Conservation (phyloP, 2,888 invertebrate genomes). For the Aplocera efformata region DNA sequence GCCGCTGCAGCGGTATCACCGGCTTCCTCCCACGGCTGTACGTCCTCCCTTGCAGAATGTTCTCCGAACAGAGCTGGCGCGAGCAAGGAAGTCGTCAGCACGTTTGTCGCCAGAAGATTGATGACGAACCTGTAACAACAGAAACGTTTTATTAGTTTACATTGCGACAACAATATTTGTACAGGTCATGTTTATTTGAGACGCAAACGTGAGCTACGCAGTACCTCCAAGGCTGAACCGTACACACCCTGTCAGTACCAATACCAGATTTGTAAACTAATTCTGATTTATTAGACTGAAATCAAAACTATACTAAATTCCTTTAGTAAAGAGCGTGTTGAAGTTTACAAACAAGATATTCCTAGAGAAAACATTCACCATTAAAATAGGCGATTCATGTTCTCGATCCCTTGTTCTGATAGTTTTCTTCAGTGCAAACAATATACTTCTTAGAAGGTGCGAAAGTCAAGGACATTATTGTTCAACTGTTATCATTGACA, state of each 20-base stretch:
- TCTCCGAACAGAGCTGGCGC: conserved; percentile 75
- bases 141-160: conserved; percentile 32
- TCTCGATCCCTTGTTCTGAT: too few relatives aligned
- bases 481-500: background rate
- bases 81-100: conserved; percentile 71
- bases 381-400: conserved; percentile 11
- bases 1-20: conserved; percentile 75
- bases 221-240: conserved; percentile 23
- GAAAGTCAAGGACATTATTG: background rate
- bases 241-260: conserved; percentile 18
- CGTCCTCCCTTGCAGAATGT: conserved; percentile 82
- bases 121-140: conserved; percentile 84
- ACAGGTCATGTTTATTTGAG: conserved; percentile 18
- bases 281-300: conserved; percentile 27
- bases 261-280: conserved; percentile 17
- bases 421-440: too few relatives aligned
- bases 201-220: conserved; percentile 21
- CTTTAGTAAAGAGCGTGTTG: conserved; percentile 1
- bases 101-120: conserved; percentile 74
- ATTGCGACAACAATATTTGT: conserved; percentile 28
- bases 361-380: conserved; percentile 25
- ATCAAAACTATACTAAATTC: conserved; percentile 24
- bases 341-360: conserved; percentile 34
- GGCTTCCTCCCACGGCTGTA: conserved; percentile 79
- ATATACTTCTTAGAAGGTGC: background rate